Evolutionary conservation across 2,797 vertebrate genomes (phyloP), one percentile per base, ranked within the genome.

Genomic region (Euphonia xanthogaster): DNA sequence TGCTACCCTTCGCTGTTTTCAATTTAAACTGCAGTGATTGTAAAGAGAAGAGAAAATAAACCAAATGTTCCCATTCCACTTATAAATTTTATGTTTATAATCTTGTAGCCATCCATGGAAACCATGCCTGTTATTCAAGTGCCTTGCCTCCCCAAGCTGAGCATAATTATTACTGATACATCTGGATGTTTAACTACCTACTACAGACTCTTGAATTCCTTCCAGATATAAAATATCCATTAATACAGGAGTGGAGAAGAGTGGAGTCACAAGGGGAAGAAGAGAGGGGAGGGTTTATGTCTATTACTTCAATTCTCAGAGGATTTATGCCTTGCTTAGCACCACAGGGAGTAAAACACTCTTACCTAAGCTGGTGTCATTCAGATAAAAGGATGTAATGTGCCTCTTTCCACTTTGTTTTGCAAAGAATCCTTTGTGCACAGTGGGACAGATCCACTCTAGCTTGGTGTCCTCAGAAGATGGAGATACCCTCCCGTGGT

Each of bases 51-150:
- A 96, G 96, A 97, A 97, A 97, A 97, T 97, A 97, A 97, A 97
- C 96, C 96, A 96, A 97, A 96, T 96, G 96, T 97, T 97, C 97
- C 97, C 97, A 97, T 97, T 96, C 96, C 96, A 97, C 96, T 97
- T 97, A 97, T 96, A 97, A 97, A 97, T 97, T 97, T 97, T 96
- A 97, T 97, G 96, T 97, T 97, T 97, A 97, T 97, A 97, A 96
- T 97, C 97, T 97, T 97, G 97, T 97, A 97, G 97, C 96, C 96
- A 94, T 97, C 97, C 96, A 97, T 97, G 97, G 97, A 97, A 97
- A 97, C 96, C 95, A 96, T 94, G 96, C 90, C 94, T 97, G 95
- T 94, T 97, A 95, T 90, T 97, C 96, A 94, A 97, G 96, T 96
- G 96, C 96, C 90, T 97, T 0, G 75, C 93, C 93, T 97, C 96